Base-by-base conservation (phyloP, 1,140 invertebrate genomes). In the Drosophila parvula region DNA sequence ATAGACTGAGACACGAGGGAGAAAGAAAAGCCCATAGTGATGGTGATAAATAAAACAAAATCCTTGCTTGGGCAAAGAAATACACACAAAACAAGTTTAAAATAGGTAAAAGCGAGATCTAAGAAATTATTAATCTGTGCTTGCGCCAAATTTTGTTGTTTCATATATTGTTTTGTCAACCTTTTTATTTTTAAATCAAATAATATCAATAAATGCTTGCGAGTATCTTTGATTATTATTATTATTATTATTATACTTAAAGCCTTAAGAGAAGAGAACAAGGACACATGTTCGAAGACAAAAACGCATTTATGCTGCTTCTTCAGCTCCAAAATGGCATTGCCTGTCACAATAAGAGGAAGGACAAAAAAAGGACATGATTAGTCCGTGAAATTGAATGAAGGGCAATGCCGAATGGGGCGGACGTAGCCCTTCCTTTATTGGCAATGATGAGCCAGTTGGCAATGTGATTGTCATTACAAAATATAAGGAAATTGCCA, bases 361-460 rank as follows among this genome's bases (percentile, higher is more conserved):
- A 12, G n/a, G 28, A 16, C n/a, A 22, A 8, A 47, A 47, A 1
- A 27, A 14, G 11, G 12, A 8, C 27, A 51, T 1, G 16, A 53
- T 36, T 18, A 51, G 50, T 51, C 14, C 11, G 11, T 11, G 11
- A 8, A 51, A 18, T 16, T 12, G 11, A 34, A 51, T 18, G 12
- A 34, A 34, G 6, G 7, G 7, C 11, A 36, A 22, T 14, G 12
- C 8, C 50, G 4, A 14, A 36, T 14, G 7, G 16, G 50, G 50
- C 32, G 50, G 32, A 53, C 50, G 14, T n/a, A 36, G 32, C 16
- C 12, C 22, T 22, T 1, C 22, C 4, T 8, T 53, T 5, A 36
- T 36, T 53, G 32, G 32, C 50, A 5, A 4, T 53, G 34, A 53
- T 53, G 50, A 14, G 7, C 32, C 50, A 36, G 32, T 53, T 53